These are phyloP conservation scores for Todiramphus chloris DNA, from an alignment of 2,113 vertebrate genomes.

Conservation along the genomic window DNA sequence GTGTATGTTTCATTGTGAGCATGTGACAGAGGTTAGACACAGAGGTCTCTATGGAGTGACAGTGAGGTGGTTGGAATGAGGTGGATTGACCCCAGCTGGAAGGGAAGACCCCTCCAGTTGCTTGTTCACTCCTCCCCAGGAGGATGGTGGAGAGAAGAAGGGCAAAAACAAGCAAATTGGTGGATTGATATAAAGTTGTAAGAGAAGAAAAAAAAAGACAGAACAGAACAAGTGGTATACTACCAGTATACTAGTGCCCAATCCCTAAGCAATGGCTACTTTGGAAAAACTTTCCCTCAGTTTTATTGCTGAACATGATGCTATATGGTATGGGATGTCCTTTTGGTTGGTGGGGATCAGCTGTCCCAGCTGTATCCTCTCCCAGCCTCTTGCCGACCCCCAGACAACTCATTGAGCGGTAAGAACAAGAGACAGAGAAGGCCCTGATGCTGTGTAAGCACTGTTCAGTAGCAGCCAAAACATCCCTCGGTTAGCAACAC, in stretches of 20 bases:
- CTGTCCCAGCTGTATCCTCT: background rate
- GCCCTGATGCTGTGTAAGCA: background rate
- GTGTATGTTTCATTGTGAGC: background rate
- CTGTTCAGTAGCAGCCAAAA: background rate
- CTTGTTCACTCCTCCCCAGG: background rate
- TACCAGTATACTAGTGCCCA: background rate
- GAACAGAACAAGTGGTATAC: background rate
- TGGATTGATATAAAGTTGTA: background rate
- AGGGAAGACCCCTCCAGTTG: background rate
- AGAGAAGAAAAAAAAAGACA: background rate
- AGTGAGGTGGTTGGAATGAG: background rate
- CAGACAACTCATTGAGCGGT: background rate
- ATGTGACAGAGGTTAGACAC: background rate
- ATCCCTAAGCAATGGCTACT: background rate
- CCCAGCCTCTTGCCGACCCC: background rate
- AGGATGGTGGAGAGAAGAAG: background rate
- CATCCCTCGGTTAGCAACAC: background rate
- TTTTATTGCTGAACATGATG: background rate
- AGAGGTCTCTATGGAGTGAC: background rate
- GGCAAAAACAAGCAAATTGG: fast-evolving
- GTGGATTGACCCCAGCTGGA: background rate
- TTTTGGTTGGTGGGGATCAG: background rate
- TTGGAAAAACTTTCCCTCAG: background rate
- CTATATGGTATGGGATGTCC: background rate
- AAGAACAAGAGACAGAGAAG: background rate